Evolutionary conservation across 2,888 invertebrate species (phyloP), one percentile per base, ranked within the genome.

Genomic region (Sipha maydis): DNA sequence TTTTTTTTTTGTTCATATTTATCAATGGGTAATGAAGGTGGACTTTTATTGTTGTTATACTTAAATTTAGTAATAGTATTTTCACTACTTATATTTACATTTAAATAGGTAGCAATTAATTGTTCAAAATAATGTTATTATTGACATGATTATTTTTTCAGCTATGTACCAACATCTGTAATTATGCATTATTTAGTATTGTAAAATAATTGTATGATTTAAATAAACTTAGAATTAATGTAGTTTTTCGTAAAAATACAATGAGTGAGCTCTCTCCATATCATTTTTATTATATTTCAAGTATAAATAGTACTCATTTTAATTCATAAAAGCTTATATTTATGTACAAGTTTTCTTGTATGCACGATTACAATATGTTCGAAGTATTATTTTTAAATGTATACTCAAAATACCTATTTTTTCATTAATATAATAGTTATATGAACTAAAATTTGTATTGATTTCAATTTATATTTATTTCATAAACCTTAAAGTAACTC

Each of bases 21-120:
- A 75, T 67, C 38, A 41, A 11, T 71, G 73, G 75, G 88, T 80
- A 80, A 80, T 79, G 4, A 73, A 75, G 80, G 75, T 71, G 73
- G 75, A 82, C 73, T 75, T 73, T 38, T 80, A 82, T 75, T 88
- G 61, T 75, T 86, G 38, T 34, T 67, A 78, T 71, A 78, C 75
- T 56, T 80, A 82, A 73, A 67, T 88, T 67, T 88, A 88, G 82
- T 41, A 71, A 54, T 85, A 85, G 34, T 77, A 69, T 75, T 84
- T 85, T 67, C 76, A 77, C 48, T 77, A 78, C 41, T 69, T 69
- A 78, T 85, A 85, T n/a, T 85, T 67, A 78, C n/a, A 69, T 61
- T 84, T 76, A 84, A 54, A n/a, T 69, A 69, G 3, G 67, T n/a
- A 19, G 9, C 41, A 9, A 41, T 69, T 41, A 76, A 67, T 77